phyloP scores from a whole-genome alignment of 2,888 invertebrate species.

The Dinocampus coccinellae region DNA sequence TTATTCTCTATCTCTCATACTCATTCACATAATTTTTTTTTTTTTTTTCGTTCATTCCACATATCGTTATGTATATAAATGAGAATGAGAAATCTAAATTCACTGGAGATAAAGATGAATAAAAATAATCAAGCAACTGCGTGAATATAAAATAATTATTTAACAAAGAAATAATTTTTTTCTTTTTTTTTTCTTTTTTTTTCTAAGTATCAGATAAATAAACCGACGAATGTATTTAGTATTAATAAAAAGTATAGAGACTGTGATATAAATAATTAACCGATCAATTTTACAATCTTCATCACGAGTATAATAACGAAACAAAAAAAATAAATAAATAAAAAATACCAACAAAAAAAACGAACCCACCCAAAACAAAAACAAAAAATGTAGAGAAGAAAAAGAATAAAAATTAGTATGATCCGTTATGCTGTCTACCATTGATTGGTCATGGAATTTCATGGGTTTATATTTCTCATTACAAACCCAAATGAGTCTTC shows the following conservation, averaged over 20 bases:
- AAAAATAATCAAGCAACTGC: slow-evolving; percentile 16
- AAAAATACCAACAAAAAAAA: too few relatives aligned
- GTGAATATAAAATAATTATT: not conserved
- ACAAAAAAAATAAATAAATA: not conserved
- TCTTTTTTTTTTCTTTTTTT: not conserved
- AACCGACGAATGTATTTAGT: not conserved
- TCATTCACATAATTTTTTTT: not conserved
- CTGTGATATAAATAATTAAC: slow-evolving; percentile 10
- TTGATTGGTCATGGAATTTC: slow-evolving; percentile 53
- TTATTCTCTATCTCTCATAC: not conserved
- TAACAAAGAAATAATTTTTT: too few relatives aligned
- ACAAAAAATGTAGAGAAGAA: not conserved
- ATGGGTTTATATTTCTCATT: slow-evolving; percentile 35
- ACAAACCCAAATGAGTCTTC: slow-evolving; percentile 10
- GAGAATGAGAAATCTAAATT: slow-evolving; percentile 1
- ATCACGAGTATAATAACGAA: not conserved
- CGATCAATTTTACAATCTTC: slow-evolving; percentile 11
- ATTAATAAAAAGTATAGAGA: not conserved
- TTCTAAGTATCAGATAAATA: not conserved
- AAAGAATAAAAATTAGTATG: slow-evolving; percentile 18
- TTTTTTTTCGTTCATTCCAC: not conserved
- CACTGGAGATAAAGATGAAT: slow-evolving; percentile 1
- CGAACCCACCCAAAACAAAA: too few relatives aligned
- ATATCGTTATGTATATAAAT: not conserved
- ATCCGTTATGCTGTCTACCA: slow-evolving; percentile 50